phyloP scores from a whole-genome alignment of 1,140 invertebrate species.

The Procambarus virginalis region DNA sequence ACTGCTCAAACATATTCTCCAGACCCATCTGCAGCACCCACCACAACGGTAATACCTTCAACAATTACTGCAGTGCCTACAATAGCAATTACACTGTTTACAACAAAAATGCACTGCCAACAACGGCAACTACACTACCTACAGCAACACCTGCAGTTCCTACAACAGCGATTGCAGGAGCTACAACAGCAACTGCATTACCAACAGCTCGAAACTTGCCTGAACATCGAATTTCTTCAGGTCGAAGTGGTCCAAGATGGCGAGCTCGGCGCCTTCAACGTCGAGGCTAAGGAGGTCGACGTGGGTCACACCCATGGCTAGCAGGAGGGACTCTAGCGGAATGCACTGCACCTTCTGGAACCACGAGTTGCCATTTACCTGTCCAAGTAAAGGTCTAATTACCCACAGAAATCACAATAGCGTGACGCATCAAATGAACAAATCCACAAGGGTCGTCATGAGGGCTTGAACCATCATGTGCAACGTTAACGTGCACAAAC shows the following conservation, averaged over 20 bases:
- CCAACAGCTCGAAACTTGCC: conserved; percentile 16
- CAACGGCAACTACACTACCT: no score
- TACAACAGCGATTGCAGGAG: background rate
- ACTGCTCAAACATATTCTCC: no score
- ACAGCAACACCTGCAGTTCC: no score
- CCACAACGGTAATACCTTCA: background rate
- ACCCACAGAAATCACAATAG: no score
- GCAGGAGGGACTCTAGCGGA: conserved; percentile 85
- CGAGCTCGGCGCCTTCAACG: conserved; percentile 79
- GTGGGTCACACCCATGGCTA: conserved; percentile 82
- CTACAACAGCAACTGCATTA: background rate
- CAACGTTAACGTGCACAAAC: no score
- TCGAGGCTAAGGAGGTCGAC: conserved; percentile 85
- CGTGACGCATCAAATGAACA: no score
- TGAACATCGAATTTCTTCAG: conserved; percentile 58
- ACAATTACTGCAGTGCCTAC: background rate
- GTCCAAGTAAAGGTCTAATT: background rate
- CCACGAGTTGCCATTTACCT: conserved; percentile 37
- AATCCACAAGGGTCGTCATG: no score
- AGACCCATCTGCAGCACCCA: background rate
- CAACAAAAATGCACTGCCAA: no score
- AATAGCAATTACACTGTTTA: background rate
- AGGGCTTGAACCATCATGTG: no score
- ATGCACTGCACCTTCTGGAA: conserved; percentile 82
- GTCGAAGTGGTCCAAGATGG: conserved; percentile 69